phyloP scores from a whole-genome alignment of 1,140 invertebrate species.

The Aphelinus certus region DNA sequence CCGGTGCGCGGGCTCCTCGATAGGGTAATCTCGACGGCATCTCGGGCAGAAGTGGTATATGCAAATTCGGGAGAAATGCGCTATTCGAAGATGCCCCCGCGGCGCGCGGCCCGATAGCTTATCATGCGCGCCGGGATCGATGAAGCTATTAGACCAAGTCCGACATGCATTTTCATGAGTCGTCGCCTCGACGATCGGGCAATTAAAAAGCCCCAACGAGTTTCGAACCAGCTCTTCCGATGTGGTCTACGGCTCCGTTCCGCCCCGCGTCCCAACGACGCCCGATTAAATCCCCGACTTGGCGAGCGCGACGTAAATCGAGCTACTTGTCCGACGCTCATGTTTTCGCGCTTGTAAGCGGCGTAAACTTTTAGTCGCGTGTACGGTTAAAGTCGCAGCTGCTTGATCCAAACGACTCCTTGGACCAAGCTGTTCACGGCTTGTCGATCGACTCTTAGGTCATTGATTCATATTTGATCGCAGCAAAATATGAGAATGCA shows the following conservation, averaged over 20 bases:
- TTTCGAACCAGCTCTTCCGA: slow-evolving; percentile 7
- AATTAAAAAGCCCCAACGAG: slow-evolving; percentile 12
- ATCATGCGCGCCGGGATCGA: slow-evolving; percentile 2
- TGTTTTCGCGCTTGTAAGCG: too few relatives aligned
- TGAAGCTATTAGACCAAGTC: slow-evolving; percentile 23
- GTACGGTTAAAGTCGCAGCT: too few relatives aligned
- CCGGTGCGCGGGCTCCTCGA: too few relatives aligned
- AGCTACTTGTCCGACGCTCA: slow-evolving; percentile 9
- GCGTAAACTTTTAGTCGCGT: too few relatives aligned
- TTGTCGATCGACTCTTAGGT: too few relatives aligned
- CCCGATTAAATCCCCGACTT: slow-evolving; percentile 21
- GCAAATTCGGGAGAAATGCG: slow-evolving; percentile 12
- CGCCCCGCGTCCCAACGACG: neutral
- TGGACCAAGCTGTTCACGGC: too few relatives aligned
- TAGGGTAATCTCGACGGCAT: slow-evolving; percentile 1
- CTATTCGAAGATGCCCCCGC: neutral
- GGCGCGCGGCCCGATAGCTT: neutral
- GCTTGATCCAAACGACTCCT: too few relatives aligned
- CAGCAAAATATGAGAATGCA: too few relatives aligned
- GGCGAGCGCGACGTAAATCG: slow-evolving; percentile 9
- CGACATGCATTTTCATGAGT: slow-evolving; percentile 7
- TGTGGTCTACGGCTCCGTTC: neutral
- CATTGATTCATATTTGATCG: too few relatives aligned
- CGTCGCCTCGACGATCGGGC: neutral
- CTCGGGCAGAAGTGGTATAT: neutral